Evolutionary conservation across 2,888 invertebrate genomes (phyloP).

Genomic region (Napeogenes inachia): DNA sequence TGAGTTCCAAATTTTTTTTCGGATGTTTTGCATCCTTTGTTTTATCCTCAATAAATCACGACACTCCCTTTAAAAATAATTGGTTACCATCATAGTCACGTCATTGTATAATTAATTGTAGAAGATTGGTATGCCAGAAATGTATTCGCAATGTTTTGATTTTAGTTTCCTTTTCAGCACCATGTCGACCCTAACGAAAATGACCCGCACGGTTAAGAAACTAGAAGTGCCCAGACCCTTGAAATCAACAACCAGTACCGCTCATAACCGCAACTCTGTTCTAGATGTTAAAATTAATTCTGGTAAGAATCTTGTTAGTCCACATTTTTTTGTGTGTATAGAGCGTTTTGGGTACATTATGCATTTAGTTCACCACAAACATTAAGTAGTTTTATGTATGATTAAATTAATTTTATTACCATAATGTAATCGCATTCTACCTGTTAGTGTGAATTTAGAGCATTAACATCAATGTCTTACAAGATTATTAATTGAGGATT

Average conservation of each 20-base stretch:
- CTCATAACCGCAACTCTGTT: constrained; percentile 72
- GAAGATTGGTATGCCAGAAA: constrained; percentile 5
- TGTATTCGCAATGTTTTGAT: constrained; percentile 23
- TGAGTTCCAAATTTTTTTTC: constrained; percentile 58
- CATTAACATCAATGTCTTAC: too few species aligned
- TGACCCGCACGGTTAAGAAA: constrained; percentile 84
- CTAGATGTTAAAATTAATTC: constrained; percentile 75
- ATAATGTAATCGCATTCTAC: background rate
- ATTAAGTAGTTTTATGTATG: background rate
- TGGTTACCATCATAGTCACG: constrained; percentile 47
- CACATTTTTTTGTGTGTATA: background rate
- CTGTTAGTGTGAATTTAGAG: background rate
- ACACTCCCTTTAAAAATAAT: constrained; percentile 53
- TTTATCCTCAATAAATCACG: constrained; percentile 55
- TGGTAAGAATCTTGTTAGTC: constrained; percentile 52
- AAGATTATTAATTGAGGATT: too few species aligned
- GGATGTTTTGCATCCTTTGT: constrained; percentile 48
- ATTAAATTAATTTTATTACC: constrained; percentile 1
- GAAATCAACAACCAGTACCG: constrained; percentile 79
- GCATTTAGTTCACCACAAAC: background rate
- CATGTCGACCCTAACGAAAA: constrained; percentile 79
- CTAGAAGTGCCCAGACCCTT: constrained; percentile 86
- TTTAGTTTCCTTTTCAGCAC: constrained; percentile 53
- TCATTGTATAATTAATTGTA: constrained; percentile 22
- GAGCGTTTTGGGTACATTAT: background rate